Evolutionary conservation across 2,113 vertebrate species (phyloP).

Genomic region (Calonectris borealis): DNA sequence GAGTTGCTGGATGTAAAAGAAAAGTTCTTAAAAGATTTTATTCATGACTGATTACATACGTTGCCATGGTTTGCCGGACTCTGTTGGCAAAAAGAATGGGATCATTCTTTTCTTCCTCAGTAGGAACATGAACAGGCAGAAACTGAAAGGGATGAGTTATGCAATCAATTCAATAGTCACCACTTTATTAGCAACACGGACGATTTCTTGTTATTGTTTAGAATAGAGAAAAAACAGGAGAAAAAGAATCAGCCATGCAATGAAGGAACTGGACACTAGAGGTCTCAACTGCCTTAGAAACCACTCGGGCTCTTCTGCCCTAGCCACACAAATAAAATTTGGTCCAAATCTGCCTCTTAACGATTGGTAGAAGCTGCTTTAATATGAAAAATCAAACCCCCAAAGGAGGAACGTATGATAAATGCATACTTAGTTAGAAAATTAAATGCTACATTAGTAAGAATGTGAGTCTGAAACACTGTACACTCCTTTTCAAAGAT

Average conservation of each 20-base stretch:
- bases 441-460: neutral
- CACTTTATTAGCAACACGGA: neutral
- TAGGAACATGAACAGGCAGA: slow-evolving; percentile 86
- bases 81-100: slow-evolving; percentile 82
- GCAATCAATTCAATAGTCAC: neutral
- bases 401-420: neutral
- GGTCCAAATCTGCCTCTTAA: neutral
- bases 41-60: slow-evolving; percentile 70
- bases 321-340: neutral
- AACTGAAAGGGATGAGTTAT: slow-evolving; percentile 80
- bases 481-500: neutral
- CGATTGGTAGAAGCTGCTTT: neutral
- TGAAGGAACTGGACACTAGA: slow-evolving; percentile 56
- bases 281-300: slow-evolving; percentile 59
- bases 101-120: slow-evolving; percentile 86
- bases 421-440: neutral
- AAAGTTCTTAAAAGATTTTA: neutral
- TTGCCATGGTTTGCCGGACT: slow-evolving; percentile 88
- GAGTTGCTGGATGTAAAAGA: neutral
- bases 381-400: neutral
- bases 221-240: neutral
- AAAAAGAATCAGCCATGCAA: neutral
- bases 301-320: neutral
- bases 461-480: neutral
- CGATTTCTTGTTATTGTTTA: neutral